Base-by-base conservation (phyloP, 2,797 vertebrate genomes). In the Melanotaenia parkinsoni region DNA sequence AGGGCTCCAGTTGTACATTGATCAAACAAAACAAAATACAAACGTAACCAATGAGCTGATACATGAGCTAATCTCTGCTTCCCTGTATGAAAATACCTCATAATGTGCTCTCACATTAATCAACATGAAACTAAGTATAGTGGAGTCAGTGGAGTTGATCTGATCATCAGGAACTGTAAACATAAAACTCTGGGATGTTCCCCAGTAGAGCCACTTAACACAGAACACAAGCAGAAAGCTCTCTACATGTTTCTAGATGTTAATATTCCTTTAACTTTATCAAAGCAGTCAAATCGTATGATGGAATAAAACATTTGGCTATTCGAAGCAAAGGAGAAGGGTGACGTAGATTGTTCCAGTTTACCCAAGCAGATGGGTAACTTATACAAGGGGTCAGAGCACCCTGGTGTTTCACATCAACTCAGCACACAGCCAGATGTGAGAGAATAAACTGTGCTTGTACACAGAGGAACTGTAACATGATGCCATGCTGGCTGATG, bases 391-490 rank as follows among this genome's bases (percentile, higher is more conserved):
- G 43, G 84, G 84, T 89, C 85, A 51, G 57, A 70, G 77, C 43
- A 33, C 65, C 87, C 84, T 9, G 64, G 66, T 63, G 85, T 79
- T 87, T 86, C 54, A 86, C 73, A 81, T 80, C 86, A 84, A 81
- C 85, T 56, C 58, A 82, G 53, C 74, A 63, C 72, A 70, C 12
- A 40, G 67, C 83, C 89, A 91, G 88, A 93, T 88, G 87, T 85
- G 84, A 3, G 67, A 66, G 79, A 63, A 83, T 85, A 88, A 88
- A 88, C 85, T 56, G 63, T 76, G 62, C 45, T 24, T 69, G 40
- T 16, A 22, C 45, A 33, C 63, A 51, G 37, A 70, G 32, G 32
- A 81, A 26, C 68, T 76, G 38, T 37, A 76, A 59, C 37, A 63
- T 20, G 58, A 37, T 37, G 9, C 53, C 67, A 30, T 22, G 0